Evolutionary conservation across 2,113 vertebrate species (phyloP), one percentile per base, ranked within the genome.

Genomic region (Gopherus evgoodei): DNA sequence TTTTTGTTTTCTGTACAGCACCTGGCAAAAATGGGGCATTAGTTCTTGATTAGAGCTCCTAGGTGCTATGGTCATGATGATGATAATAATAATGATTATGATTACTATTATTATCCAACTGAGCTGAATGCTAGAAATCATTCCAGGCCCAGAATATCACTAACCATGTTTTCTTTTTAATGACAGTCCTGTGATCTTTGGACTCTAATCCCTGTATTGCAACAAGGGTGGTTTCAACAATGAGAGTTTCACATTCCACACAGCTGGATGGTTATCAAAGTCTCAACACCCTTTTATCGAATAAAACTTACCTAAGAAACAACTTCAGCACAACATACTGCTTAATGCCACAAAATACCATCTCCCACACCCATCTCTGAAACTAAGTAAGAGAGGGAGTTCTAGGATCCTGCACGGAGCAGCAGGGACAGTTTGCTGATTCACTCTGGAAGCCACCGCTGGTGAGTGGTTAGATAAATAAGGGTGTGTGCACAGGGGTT

Each of bases 301-400:
- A 54, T 17, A 6, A 35, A 81, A 62, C 57, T 13, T 62, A 62
- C 57, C 57, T 31, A 62, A 62, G 57, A 29, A 62, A 62, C 11
- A 6, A 31, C 27, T 27, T 62, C 57, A 31, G 31, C 79, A 50
- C 9, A 31, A 5, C 2, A 21, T 0, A 0, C 35, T 65, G 4
- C 12, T 21, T 78, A 47, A 78, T 47, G 75, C 75, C 75, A 47
- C 42, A 72, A 72, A 72, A 72, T 22, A 14, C 35, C 17, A 10
- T 69, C 65, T 69, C 65, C 35, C 35, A 38, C 8, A 14, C 29
- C 31, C 59, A 22, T 5, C 69, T 76, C 72, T 24, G 72, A 76
- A 42, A 76, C 21, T 22, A 35, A 72, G 21, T 38, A 9, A 72
- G 17, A 76, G 24, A 25, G 72, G 72, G 42, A 75, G 38, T 75